Base-by-base conservation (phyloP, 2,797 vertebrate species). In the Astyanax mexicanus region DNA sequence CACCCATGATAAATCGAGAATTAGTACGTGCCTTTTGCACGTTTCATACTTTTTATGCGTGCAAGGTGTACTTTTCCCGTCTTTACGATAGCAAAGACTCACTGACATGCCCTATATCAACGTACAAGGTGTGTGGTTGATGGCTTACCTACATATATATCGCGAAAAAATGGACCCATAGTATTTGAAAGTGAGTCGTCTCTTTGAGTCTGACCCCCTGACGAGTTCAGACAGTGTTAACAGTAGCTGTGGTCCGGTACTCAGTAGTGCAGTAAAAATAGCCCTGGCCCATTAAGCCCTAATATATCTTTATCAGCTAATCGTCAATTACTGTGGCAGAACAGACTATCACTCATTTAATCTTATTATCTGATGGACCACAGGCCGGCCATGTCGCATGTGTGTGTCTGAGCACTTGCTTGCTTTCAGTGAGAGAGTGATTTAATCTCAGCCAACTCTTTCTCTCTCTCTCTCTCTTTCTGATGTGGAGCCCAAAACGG, bases 271-370 rank as follows among this genome's bases (percentile, higher is more conserved):
- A 85, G 19, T 88, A 85, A 84, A 88, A 90, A 91, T 90, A 91
- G 89, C 83, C 81, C 64, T 61, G 78, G 40, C 72, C 75, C 83
- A 82, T 87, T 90, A 88, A 88, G 84, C 86, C 78, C 84, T 58
- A 79, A 81, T 83, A 80, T 80, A 83, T 84, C 85, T 82, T 88
- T 89, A 90, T 92, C 90, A 92, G 90, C 88, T 90, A 90, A 91
- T 91, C 89, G 85, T 89, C 86, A 88, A 90, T 92, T 90, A 90
- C 84, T 88, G 77, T 81, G 80, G 79, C 84, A 80, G 62, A 64
- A 72, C 84, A 86, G 78, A 85, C 84, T 55, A 57, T 73, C 79
- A 74, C 78, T 82, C 82, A 85, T 84, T 89, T 90, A 91, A 92
- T 92, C 88, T 83, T 82, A 89, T 89, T 88, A 91, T 91, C 86